These are phyloP conservation scores for Thermophis baileyi DNA, from an alignment of 2,113 vertebrate genomes.

Conservation along the genomic window DNA sequence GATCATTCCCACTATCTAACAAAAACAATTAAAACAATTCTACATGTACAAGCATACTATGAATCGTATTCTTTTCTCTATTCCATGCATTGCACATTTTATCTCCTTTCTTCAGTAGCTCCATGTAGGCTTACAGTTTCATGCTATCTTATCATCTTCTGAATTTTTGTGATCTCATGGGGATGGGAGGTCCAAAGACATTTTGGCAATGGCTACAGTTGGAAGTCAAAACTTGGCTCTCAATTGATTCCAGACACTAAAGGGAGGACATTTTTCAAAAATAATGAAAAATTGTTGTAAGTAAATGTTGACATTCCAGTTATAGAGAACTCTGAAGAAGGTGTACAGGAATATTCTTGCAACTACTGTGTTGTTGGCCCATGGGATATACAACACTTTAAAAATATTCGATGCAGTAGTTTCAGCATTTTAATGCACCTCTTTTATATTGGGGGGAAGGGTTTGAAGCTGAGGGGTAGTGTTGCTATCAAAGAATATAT, in stretches of 20 bases:
- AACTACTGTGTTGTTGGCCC: neutral
- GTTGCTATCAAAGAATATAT: neutral
- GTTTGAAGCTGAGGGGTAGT: neutral
- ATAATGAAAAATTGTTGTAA: neutral
- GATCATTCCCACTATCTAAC: too few relatives aligned
- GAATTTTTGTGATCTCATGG: neutral
- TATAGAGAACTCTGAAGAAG: neutral
- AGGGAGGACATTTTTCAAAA: neutral
- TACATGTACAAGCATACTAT: neutral
- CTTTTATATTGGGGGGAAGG: neutral
- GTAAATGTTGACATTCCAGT: neutral
- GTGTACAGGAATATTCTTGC: neutral
- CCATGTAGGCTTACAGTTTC: neutral
- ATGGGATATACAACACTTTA: conserved; percentile 20
- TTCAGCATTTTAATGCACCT: conserved; percentile 42
- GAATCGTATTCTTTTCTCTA: neutral
- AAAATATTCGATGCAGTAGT: conserved; percentile 34
- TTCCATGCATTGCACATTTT: neutral
- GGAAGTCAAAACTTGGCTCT: neutral
- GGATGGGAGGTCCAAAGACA: neutral
- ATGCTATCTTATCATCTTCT: neutral
- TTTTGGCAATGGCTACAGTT: neutral
- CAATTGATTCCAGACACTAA: neutral
- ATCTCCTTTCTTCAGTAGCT: neutral
- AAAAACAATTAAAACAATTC: neutral